Percentiles rank a stretch among this genome's conserved stretches.
These are phyloP conservation scores for Drosophila vallismaia DNA, from an alignment of 2,888 invertebrate species.

Conservation along the genomic window DNA sequence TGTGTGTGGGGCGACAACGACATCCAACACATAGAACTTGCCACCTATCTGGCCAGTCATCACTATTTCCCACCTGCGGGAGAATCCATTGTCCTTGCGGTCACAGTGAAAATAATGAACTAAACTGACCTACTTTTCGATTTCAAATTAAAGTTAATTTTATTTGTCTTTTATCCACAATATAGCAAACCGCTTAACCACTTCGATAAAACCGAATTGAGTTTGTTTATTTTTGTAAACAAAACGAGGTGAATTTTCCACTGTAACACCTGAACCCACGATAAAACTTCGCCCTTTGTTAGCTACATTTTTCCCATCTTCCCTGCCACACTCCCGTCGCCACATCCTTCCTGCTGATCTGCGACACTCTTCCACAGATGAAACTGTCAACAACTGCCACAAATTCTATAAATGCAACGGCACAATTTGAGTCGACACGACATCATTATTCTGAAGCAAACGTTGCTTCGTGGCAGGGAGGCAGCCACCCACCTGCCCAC, in stretches of 20 bases:
- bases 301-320: constrained; percentile 37
- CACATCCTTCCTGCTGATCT: constrained; percentile 10
- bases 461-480: constrained; percentile 44
- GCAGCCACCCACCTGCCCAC: neutral
- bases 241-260: neutral
- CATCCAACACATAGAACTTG: constrained; percentile 24
- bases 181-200: too few relatives aligned
- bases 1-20: constrained; percentile 19
- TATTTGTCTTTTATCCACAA: neutral
- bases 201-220: neutral
- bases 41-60: constrained; percentile 39
- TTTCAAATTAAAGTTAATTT: neutral
- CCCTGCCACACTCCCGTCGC: constrained; percentile 19
- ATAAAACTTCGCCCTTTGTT: constrained; percentile 32
- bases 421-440: constrained; percentile 39
- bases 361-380: constrained; percentile 47
- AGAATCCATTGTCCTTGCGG: constrained; percentile 21
- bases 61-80: constrained; percentile 22
- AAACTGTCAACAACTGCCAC: constrained; percentile 52
- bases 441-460: constrained; percentile 60
- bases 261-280: constrained; percentile 13
- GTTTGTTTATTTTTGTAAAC: neutral
- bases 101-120: neutral
- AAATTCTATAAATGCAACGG: constrained; percentile 27
- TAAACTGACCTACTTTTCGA: neutral